These are phyloP conservation scores for Platalea minor DNA, from an alignment of 2,797 vertebrate species.

Conservation along the genomic window DNA sequence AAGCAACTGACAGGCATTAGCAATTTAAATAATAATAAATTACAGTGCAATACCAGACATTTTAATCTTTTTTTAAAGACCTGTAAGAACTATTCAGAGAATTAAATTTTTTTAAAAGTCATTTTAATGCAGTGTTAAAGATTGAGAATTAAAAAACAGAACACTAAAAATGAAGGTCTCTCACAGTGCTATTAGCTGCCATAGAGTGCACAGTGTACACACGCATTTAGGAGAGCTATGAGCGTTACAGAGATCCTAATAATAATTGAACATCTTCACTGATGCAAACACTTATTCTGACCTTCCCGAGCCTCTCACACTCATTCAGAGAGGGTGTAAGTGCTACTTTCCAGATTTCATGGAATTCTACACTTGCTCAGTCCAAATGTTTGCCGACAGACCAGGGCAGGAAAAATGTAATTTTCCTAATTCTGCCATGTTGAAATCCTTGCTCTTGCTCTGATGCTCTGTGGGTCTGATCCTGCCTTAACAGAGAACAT, in stretches of 20 bases:
- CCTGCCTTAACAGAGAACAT: background rate
- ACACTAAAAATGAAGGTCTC: background rate
- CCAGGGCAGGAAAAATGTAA: background rate
- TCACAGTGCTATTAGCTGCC: background rate
- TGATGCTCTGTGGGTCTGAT: background rate
- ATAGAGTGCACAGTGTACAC: accelerated
- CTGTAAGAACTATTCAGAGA: background rate
- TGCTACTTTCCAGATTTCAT: background rate
- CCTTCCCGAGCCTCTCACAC: background rate
- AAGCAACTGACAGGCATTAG: background rate
- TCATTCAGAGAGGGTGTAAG: background rate
- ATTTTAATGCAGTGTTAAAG: background rate
- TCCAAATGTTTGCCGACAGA: background rate
- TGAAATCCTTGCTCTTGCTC: background rate
- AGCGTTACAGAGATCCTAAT: background rate
- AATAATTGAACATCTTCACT: background rate
- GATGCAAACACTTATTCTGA: background rate
- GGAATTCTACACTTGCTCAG: background rate
- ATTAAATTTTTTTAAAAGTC: background rate
- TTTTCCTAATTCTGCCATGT: background rate
- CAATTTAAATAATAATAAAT: constrained; percentile 42
- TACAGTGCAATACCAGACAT: background rate
- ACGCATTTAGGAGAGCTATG: background rate
- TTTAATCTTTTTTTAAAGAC: constrained; percentile 12
- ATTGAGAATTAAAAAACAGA: background rate